Evolutionary conservation across 1,140 invertebrate species (phyloP).

Genomic region (Hylyphantes graminicola): DNA sequence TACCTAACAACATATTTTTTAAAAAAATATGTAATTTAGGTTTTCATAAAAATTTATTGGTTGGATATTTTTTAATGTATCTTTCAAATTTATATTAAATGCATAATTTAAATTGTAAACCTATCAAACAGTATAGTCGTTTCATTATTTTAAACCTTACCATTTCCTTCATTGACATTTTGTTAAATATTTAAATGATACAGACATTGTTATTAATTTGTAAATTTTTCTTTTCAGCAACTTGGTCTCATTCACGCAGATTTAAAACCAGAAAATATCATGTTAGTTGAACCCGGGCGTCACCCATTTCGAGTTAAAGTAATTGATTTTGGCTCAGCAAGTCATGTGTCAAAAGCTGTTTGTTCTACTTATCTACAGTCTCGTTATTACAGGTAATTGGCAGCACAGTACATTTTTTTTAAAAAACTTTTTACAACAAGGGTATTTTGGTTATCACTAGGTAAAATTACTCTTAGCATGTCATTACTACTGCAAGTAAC

Average conservation of each 20-base stretch:
- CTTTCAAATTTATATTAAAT: no score
- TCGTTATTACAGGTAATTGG: constrained; percentile 75
- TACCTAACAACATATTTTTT: no score
- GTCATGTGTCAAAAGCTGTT: constrained; percentile 97
- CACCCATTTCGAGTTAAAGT: constrained; percentile 89
- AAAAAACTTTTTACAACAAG: neutral
- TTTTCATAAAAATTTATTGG: no score
- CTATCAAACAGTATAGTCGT: no score
- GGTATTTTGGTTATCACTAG: neutral
- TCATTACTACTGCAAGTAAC: neutral
- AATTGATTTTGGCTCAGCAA: constrained; percentile 99
- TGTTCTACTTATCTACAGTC: constrained; percentile 99
- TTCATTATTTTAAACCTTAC: no score
- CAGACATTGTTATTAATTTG: no score
- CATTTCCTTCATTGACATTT: no score
- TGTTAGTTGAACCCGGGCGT: constrained; percentile 96
- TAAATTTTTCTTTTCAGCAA: constrained; percentile 71
- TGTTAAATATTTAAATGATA: no score
- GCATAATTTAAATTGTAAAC: no score
- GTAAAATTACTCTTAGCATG: neutral
- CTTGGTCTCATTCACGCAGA: constrained; percentile 98
- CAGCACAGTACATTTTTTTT: neutral
- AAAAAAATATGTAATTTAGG: no score
- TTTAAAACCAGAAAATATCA: constrained; percentile 99
- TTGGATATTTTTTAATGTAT: no score